These are phyloP conservation scores for Hylaeus anthracinus DNA, from an alignment of 1,140 invertebrate genomes.

Conservation along the genomic window DNA sequence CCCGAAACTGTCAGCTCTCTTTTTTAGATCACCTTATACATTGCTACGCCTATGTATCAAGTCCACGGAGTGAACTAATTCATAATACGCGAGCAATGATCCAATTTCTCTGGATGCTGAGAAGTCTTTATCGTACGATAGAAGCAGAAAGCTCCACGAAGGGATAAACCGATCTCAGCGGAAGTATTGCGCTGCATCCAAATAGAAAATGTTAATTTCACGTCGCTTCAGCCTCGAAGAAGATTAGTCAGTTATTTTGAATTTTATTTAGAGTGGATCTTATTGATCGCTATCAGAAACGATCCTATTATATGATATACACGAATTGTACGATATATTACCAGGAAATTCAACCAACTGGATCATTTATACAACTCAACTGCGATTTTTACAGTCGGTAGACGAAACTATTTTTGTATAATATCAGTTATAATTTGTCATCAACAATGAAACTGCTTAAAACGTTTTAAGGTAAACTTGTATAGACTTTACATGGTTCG, in stretches of 20 bases:
- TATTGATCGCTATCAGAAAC: too few relatives aligned
- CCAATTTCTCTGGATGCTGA: neutral
- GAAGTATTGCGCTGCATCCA: neutral
- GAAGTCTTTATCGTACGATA: neutral
- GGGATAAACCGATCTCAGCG: neutral
- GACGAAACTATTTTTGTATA: neutral
- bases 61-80: neutral
- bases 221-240: too few relatives aligned
- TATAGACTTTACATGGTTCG: constrained; percentile 6
- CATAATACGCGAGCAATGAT: neutral
- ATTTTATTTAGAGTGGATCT: neutral
- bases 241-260: neutral
- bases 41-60: constrained; percentile 1
- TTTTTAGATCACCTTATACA: neutral
- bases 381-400: neutral
- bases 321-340: neutral
- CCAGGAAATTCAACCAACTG: neutral
- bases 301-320: neutral
- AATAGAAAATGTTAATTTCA: too few relatives aligned
- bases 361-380: neutral
- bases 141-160: neutral
- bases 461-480: neutral
- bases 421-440: neutral
- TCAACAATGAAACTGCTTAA: constrained; percentile 12
- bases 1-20: neutral